Conservation (phyloP, 1,140 invertebrate genomes). For the Ephestia elutella region DNA sequence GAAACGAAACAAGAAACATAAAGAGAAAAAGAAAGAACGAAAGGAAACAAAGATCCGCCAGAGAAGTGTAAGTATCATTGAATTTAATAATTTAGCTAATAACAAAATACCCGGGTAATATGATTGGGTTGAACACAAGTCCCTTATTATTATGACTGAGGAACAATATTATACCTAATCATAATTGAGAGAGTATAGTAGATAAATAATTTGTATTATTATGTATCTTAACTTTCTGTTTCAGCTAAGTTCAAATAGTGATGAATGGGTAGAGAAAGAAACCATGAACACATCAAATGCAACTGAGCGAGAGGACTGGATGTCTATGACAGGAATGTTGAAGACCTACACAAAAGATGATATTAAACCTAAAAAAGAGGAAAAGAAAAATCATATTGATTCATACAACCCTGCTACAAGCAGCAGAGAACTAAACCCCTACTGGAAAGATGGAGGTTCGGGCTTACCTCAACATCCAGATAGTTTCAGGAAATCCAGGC, state of each 20-base stretch:
- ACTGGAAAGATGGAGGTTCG: conserved; percentile 91
- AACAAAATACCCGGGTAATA: too few species aligned
- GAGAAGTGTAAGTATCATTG: conserved; percentile 24
- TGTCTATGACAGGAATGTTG: conserved; percentile 71
- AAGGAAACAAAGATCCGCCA: conserved; percentile 3
- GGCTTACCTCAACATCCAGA: conserved; percentile 79
- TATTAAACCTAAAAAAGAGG: conserved; percentile 59
- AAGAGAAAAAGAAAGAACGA: conserved; percentile 36
- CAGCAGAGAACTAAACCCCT: conserved; percentile 89
- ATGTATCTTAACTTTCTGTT: not conserved
- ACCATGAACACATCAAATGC: conserved; percentile 16
- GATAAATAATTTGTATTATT: too few species aligned
- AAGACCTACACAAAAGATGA: conserved; percentile 71
- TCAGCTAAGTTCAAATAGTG: conserved; percentile 51
- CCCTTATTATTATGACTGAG: too few species aligned
- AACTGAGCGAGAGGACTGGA: conserved; percentile 74
- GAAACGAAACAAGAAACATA: conserved; percentile 22
- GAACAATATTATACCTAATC: too few species aligned
- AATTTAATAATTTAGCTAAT: too few species aligned
- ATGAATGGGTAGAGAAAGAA: conserved; percentile 76
- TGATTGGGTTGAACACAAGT: too few species aligned
- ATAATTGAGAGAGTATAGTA: too few species aligned
- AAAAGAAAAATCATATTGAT: conserved; percentile 74
- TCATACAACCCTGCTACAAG: conserved; percentile 83
- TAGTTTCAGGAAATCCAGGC: conserved; percentile 41